Base-by-base conservation (phyloP, 2,888 invertebrate species). In the Lithophane leautieri region DNA sequence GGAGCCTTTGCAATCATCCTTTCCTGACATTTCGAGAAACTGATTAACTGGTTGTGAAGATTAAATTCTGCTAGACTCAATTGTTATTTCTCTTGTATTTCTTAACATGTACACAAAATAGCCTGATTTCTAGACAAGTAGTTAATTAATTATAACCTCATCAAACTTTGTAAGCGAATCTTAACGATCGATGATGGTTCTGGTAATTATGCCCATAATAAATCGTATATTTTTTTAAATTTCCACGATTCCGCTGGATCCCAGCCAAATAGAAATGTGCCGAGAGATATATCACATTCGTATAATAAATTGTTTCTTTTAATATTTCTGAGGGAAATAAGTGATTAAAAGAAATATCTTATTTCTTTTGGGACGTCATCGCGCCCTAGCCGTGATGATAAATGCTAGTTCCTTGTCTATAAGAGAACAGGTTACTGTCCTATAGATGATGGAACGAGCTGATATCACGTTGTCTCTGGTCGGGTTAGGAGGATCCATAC, bases 261-360 rank as follows among this genome's bases (percentile, higher is more conserved):
- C 11, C 14, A 1, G 85, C 83, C 83, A 83, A 82, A 73, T 60
- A 60, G 42, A 67, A 82, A 62, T 50, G 69, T n/a, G 71, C 60
- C 42, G 58, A 76, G 19, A 78, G 54, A 85, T 81, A 62, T 70
- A 83, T 79, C 14, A 60, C 12, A 58, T 66, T 72, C 61, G 56
- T 65, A 74, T 40, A 65, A 65, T 74, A 58, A 65, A 65, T 52
- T 56, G 42, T 42, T 80, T 50, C 42, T 63, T 50, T 52, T 52
- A 65, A 74, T 65, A 40, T 78, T 58, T 44, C 52, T 44, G 25
- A 52, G 16, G 14, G 19, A 34, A 34, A 34, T 34, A 34, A 34
- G 34, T 34, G 34, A 34, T 34, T 0, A 34, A 34, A 34, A 34
- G 34, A 34, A 34, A 34, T 34, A 4, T 34, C 7, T 34, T 47